These are phyloP conservation scores for Sitta europaea DNA, from an alignment of 2,113 vertebrate species.

Conservation along the genomic window DNA sequence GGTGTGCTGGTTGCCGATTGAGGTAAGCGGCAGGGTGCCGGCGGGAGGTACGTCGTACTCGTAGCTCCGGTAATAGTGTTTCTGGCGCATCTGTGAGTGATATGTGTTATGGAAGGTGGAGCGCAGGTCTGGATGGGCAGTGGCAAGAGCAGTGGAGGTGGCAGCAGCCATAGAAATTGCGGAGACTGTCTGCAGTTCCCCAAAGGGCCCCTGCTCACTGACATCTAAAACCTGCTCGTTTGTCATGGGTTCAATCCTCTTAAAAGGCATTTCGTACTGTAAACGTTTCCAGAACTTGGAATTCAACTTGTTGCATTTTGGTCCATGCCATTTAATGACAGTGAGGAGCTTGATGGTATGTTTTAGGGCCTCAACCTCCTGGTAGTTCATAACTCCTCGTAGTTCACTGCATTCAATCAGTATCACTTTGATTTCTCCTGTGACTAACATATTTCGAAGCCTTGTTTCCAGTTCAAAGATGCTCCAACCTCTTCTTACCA, in stretches of 20 bases:
- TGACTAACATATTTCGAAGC: slow-evolving; percentile 95
- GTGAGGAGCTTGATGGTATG: slow-evolving; percentile 97
- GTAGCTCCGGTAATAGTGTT: slow-evolving; percentile 99
- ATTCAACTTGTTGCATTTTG: slow-evolving; percentile 96
- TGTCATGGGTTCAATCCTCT: slow-evolving; percentile 91
- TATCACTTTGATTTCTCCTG: slow-evolving; percentile 97
- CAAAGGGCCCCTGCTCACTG: slow-evolving; percentile 95
- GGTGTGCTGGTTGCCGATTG: slow-evolving; percentile 98
- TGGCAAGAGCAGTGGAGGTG: slow-evolving; percentile 95
- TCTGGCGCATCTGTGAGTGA: slow-evolving; percentile 97
- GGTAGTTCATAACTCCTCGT: slow-evolving; percentile 98
- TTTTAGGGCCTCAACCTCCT: slow-evolving; percentile 97
- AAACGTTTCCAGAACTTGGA: slow-evolving; percentile 99
- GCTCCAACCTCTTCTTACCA: slow-evolving; percentile 97
- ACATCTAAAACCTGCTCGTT: slow-evolving; percentile 94
- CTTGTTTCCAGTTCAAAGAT: slow-evolving; percentile 98
- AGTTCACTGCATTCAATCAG: slow-evolving; percentile 97
- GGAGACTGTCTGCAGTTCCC: slow-evolving; percentile 96
- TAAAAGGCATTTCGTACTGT: slow-evolving; percentile 99
- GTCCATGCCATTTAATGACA: slow-evolving; percentile 95
- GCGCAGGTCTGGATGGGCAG: slow-evolving; percentile 95
- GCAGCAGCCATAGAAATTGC: slow-evolving; percentile 98
- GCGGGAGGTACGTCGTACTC: slow-evolving; percentile 93
- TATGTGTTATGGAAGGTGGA: slow-evolving; percentile 97
- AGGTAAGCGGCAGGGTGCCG: slow-evolving; percentile 92